phyloP scores from a whole-genome alignment of 2,113 vertebrate genomes.

The Cyprinodon tularosa region DNA sequence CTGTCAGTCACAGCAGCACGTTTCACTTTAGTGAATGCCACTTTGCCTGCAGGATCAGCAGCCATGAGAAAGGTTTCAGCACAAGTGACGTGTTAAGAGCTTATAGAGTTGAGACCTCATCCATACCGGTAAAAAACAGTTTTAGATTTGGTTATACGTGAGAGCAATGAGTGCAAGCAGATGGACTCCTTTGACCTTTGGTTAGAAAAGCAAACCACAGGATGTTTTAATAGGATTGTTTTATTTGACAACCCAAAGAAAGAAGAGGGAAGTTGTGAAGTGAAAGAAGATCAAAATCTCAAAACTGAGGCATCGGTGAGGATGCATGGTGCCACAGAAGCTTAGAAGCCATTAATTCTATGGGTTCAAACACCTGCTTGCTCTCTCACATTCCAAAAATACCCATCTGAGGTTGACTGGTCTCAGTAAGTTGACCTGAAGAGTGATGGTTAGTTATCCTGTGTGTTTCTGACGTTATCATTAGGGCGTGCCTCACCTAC shows the following conservation, averaged over 20 bases:
- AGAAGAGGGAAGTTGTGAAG: neutral
- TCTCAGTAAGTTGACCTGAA: no score
- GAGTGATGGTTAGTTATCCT: no score
- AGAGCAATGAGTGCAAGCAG: neutral
- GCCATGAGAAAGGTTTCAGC: slow-evolving; percentile 43
- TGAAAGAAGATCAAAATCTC: neutral
- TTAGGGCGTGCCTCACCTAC: no score
- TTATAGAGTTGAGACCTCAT: neutral
- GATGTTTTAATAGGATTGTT: neutral
- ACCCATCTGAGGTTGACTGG: no score
- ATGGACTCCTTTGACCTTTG: neutral
- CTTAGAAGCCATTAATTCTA: neutral
- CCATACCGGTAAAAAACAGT: neutral
- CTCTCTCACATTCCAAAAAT: no score
- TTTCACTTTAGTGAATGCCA: slow-evolving; percentile 28
- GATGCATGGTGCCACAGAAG: neutral
- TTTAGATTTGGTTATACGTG: neutral
- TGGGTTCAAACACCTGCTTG: neutral
- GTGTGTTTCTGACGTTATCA: no score
- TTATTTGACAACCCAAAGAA: neutral
- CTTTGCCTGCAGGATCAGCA: slow-evolving; percentile 33
- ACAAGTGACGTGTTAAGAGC: slow-evolving; percentile 4
- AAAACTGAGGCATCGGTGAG: neutral
- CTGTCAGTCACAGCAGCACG: slow-evolving; percentile 60
- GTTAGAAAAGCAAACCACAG: neutral